Evolutionary conservation across 1,140 invertebrate genomes (phyloP).

Genomic region (Anagrus nilaparvatae): DNA sequence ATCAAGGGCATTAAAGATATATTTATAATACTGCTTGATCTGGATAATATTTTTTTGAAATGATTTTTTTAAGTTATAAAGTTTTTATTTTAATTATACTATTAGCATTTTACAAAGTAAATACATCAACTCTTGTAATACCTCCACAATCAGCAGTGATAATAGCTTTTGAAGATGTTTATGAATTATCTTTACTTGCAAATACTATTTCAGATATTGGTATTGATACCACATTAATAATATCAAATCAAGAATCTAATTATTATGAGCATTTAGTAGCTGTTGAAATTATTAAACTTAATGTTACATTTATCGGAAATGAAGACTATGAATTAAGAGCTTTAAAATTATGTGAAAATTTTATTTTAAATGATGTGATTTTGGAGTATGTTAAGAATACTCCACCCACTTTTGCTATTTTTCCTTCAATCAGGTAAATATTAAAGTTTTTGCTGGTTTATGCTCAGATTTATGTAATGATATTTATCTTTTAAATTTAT

Average conservation of each 20-base stretch:
- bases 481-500: constrained; percentile 14
- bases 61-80: no score
- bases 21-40: no score
- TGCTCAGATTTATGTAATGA: constrained; percentile 1
- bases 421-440: constrained; percentile 33
- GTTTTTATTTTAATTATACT: no score
- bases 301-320: constrained; percentile 14
- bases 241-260: constrained; percentile 20
- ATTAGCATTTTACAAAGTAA: constrained; percentile 11
- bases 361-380: constrained; percentile 26
- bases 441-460: constrained; percentile 19
- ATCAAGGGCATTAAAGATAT: no score
- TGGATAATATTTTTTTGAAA: no score
- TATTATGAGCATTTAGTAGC: constrained; percentile 31
- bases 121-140: constrained; percentile 22
- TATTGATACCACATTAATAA: constrained; percentile 29
- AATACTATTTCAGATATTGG: constrained; percentile 34
- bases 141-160: constrained; percentile 32
- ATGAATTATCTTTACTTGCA: constrained; percentile 36
- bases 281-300: constrained; percentile 28
- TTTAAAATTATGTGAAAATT: constrained; percentile 26
- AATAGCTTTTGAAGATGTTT: constrained; percentile 34
- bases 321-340: constrained; percentile 19
- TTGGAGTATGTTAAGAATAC: constrained; percentile 21
- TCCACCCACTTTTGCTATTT: constrained; percentile 33